Base-by-base conservation (phyloP, 2,888 invertebrate genomes). In the Phalera bucephala region DNA sequence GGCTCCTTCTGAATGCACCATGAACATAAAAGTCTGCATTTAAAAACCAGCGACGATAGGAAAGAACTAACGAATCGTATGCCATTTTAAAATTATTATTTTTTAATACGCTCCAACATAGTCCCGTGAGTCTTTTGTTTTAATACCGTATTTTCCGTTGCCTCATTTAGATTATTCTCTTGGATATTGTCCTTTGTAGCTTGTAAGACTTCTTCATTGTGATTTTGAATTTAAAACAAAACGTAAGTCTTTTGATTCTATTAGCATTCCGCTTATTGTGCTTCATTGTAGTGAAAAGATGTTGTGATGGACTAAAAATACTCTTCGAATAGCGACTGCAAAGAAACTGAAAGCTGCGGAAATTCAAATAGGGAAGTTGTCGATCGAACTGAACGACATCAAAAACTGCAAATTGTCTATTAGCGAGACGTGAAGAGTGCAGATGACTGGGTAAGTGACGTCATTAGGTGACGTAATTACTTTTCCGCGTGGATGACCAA, bases 401-500 rank as follows among this genome's bases (percentile, higher is more conserved):
- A 76, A 77, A 78, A 80, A 79, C 67, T 73, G 71, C 71, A 86
- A 86, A 87, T 87, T 82, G 82, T 77, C 85, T 80, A 86, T 87
- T 86, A 83, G 75, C 70, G 59, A 53, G 52, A 61, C 54, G 60
- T 58, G 55, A 55, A 56, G 57, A 54, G 62, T 52, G 62, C 55
- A 64, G 55, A 64, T 53, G 59, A 69, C 71, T 69, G 78, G 73
- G 76, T 79, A 84, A 88, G 82, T 87, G 86, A 84, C 78, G 80
- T 83, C 87, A 85, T 89, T 88, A 85, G 71, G 77, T 71, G 72
- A 70, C 76, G 85, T 86, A 87, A 89, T 88, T 87, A 81, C 86
- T 85, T 89, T 89, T 87, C 83, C 87, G 80, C 86, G 70, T 82
- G 85, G 73, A 74, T 80, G 86, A 79, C 80, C 87, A 70, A 66